A percentile compares a stretch with the other conserved stretches of the same genome.
Conservation (phyloP, 2,797 vertebrate genomes). For the Hyperoplus immaculatus region DNA sequence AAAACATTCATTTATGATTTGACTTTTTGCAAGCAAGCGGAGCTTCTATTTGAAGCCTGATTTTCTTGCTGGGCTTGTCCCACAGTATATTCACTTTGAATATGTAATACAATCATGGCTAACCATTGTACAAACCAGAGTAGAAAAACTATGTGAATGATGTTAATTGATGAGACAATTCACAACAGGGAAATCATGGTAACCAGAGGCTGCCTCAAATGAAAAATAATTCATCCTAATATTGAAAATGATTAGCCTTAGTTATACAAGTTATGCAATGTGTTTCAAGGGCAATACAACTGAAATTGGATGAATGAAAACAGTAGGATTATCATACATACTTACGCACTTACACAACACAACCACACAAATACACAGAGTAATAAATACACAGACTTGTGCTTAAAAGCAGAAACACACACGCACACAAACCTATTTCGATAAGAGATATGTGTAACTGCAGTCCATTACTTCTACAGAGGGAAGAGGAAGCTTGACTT, state of each 20-base stretch:
- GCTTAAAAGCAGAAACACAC: conserved; percentile 6
- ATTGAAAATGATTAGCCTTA: not conserved
- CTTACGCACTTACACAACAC: not conserved
- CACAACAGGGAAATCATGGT: not conserved
- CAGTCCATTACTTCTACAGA: conserved; percentile 59
- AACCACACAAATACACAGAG: not conserved
- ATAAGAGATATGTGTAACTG: conserved; percentile 50
- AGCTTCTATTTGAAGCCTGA: not conserved
- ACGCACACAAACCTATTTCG: conserved; percentile 36
- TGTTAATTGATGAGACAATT: not conserved
- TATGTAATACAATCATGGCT: not conserved
- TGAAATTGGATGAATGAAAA: conserved; percentile 1
- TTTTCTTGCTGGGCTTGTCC: not conserved
- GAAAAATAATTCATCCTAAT: too few relatives aligned
- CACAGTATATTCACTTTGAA: not conserved
- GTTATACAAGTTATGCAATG: too few relatives aligned
- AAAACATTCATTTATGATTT: not conserved
- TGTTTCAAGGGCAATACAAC: not conserved
- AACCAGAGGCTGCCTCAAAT: not conserved
- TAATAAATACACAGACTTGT: conserved; percentile 10
- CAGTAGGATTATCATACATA: conserved; percentile 18
- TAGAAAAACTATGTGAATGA: not conserved
- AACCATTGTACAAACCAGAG: not conserved
- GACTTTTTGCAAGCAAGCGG: not conserved
- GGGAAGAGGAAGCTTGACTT: conserved; percentile 58